Conservation (phyloP, 64 coral and sea anemone genomes). For the Montipora efflorescens region DNA sequence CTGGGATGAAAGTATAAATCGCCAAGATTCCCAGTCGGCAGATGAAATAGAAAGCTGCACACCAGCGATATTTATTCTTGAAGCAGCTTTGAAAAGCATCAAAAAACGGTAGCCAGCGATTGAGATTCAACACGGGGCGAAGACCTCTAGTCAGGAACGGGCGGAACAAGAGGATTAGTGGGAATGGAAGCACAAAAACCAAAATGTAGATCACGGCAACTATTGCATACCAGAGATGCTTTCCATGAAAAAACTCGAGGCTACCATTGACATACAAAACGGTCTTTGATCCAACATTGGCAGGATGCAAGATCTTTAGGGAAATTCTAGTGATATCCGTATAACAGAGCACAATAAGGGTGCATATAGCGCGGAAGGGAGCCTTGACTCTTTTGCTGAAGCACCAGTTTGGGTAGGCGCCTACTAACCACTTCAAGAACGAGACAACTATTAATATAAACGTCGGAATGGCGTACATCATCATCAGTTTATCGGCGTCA, state of each 20-base stretch:
- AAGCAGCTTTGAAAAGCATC: constrained; percentile 63
- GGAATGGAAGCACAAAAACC: constrained; percentile 44
- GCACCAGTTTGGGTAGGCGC: constrained; percentile 60
- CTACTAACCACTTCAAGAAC: constrained; percentile 12
- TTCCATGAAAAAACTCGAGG: constrained; percentile 58
- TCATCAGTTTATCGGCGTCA: constrained; percentile 76
- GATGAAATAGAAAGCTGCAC: constrained; percentile 81
- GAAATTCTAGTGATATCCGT: constrained; percentile 80
- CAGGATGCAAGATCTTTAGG: constrained; percentile 50
- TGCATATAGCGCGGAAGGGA: constrained; percentile 79
- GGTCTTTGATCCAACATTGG: constrained; percentile 37
- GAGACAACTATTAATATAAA: constrained; percentile 3
- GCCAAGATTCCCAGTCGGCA: constrained; percentile 56
- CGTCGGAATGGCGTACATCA: constrained; percentile 53
- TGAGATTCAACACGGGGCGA: constrained; percentile 32
- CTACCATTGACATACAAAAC: constrained; percentile 50
- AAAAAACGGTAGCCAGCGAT: constrained; percentile 30
- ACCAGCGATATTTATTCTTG: constrained; percentile 79
- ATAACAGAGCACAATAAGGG: constrained; percentile 86
- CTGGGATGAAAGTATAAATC: constrained; percentile 30
- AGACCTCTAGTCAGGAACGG: constrained; percentile 1
- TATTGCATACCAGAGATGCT: constrained; percentile 63
- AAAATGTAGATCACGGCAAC: constrained; percentile 16
- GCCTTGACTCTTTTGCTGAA: constrained; percentile 51
- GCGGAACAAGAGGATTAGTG: constrained; percentile 55